Evolutionary conservation across 2,113 vertebrate species (phyloP).

Genomic region (Blennius ocellaris): DNA sequence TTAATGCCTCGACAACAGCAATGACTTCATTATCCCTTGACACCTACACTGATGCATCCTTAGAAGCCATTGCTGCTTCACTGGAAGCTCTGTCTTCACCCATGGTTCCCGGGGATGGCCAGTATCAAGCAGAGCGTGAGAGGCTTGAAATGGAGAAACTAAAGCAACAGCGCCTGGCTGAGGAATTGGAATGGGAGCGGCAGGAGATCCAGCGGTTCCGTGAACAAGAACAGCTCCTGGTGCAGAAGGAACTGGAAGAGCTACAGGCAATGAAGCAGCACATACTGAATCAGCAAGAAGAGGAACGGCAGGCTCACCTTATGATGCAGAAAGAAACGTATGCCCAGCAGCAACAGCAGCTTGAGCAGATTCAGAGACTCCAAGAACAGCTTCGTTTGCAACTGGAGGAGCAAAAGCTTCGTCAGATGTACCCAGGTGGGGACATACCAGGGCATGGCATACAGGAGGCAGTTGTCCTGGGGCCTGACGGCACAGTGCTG

Average conservation of each 20-base stretch:
- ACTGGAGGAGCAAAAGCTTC: conserved; percentile 93
- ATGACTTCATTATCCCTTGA: conserved; percentile 87
- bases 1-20: conserved; percentile 75
- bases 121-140: conserved; percentile 93
- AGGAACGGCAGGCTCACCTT: conserved; percentile 96
- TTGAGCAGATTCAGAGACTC: conserved; percentile 97
- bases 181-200: conserved; percentile 97
- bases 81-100: conserved; percentile 87
- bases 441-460: conserved; percentile 69
- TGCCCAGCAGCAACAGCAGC: conserved; percentile 94
- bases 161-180: conserved; percentile 95
- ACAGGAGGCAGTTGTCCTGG: conserved; percentile 77
- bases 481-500: conserved; percentile 82
- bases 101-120: conserved; percentile 90
- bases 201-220: conserved; percentile 98
- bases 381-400: conserved; percentile 96
- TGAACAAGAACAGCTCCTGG: conserved; percentile 95
- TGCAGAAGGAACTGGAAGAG: conserved; percentile 97
- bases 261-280: conserved; percentile 97
- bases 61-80: conserved; percentile 90
- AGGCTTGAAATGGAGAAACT: conserved; percentile 96
- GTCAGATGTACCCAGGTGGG: conserved; percentile 83
- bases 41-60: conserved; percentile 87
- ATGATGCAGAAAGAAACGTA: conserved; percentile 98
- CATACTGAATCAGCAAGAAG: conserved; percentile 94